Evolutionary conservation across 2,888 invertebrate species (phyloP).

Genomic region (Oscheius myriophilus): DNA sequence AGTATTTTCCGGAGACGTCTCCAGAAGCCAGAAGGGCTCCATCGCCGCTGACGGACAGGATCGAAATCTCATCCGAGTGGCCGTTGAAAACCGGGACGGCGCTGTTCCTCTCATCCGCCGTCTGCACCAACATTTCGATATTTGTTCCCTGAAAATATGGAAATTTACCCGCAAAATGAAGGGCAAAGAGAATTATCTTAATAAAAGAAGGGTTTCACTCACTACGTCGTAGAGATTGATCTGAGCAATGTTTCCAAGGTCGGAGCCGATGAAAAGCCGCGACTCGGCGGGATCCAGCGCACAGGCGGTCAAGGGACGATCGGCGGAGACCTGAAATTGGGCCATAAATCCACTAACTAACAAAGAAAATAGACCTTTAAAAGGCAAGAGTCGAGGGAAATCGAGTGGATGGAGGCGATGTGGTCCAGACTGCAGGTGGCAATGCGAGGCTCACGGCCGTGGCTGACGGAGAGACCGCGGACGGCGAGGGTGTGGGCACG

Average conservation of each 20-base stretch:
- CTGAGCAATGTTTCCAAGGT: conserved; percentile 56
- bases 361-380: conserved; percentile 37
- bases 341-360: background rate
- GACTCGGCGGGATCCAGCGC: conserved; percentile 60
- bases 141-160: conserved; percentile 35
- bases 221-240: conserved; percentile 48
- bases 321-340: conserved; percentile 50
- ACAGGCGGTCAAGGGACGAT: conserved; percentile 57
- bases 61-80: conserved; percentile 45
- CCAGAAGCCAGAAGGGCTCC: conserved; percentile 61
- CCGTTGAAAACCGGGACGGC: conserved; percentile 46
- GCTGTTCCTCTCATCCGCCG: conserved; percentile 42
- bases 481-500: conserved; percentile 55
- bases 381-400: conserved; percentile 48
- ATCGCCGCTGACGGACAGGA: conserved; percentile 50
- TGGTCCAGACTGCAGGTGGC: conserved; percentile 56
- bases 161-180: background rate
- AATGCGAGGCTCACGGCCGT: conserved; percentile 51
- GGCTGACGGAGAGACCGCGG: conserved; percentile 49
- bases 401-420: conserved; percentile 49
- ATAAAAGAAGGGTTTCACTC: background rate
- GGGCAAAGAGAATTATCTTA: no score
- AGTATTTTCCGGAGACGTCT: conserved; percentile 53
- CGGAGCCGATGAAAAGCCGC: conserved; percentile 57
- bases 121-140: conserved; percentile 42